Percentiles rank a stretch among this genome's conserved stretches.
These are phyloP conservation scores for Troides oblongomaculatus DNA, from an alignment of 2,888 invertebrate genomes.

Conservation along the genomic window DNA sequence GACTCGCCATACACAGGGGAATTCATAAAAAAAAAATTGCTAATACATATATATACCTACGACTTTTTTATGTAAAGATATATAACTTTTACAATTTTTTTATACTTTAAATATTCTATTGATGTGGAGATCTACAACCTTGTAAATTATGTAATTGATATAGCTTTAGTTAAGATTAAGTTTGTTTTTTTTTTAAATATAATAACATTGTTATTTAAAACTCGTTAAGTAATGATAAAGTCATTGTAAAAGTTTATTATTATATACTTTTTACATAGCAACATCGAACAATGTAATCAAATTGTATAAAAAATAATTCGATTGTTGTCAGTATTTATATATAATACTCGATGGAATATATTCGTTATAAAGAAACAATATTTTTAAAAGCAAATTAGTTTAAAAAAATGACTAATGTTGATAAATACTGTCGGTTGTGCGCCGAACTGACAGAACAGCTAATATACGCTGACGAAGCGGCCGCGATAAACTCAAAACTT, in stretches of 20 bases:
- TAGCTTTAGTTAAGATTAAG: too few relatives aligned
- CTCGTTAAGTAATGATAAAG: too few relatives aligned
- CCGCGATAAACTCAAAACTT: slow-evolving; percentile 59
- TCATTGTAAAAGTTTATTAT: not conserved
- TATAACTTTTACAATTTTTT: too few relatives aligned
- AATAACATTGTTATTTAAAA: too few relatives aligned
- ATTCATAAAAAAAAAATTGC: too few relatives aligned
- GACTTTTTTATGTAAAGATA: too few relatives aligned
- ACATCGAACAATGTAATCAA: not conserved
- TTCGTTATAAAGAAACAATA: not conserved
- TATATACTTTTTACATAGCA: not conserved
- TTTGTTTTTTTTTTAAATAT: too few relatives aligned
- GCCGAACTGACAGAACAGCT: slow-evolving; percentile 67
- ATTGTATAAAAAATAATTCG: not conserved
- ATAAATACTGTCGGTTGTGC: slow-evolving; percentile 66
- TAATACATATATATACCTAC: too few relatives aligned
- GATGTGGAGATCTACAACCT: too few relatives aligned
- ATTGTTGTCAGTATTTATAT: not conserved
- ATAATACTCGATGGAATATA: not conserved
- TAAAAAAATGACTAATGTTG: slow-evolving; percentile 53
- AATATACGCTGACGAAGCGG: slow-evolving; percentile 62
- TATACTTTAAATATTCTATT: too few relatives aligned
- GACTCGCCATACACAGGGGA: too few relatives aligned
- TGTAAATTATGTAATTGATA: too few relatives aligned
- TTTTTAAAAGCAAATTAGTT: not conserved